Evolutionary conservation across 2,797 vertebrate genomes (phyloP), one percentile per base, ranked within the genome.

Genomic region (Spinibarbus caldwelli): DNA sequence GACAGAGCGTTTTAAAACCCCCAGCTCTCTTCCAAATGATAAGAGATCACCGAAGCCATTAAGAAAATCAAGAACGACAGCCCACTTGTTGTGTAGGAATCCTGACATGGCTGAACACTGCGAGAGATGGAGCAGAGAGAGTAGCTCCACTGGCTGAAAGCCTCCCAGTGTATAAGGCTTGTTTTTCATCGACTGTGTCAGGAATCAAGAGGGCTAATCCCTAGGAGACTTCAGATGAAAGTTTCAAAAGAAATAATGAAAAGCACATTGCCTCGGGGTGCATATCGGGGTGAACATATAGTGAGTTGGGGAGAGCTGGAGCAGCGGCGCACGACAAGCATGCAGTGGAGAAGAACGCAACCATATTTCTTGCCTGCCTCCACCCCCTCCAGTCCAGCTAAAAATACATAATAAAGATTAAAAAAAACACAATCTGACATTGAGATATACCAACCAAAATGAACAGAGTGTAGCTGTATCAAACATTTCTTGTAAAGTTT

Each of bases 161-260:
- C 93, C 92, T 93, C 91, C 88, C 93, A 92, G 90, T 94, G 93
- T 93, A 94, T 92, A 90, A 94, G 92, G 91, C 94, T 94, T 95
- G 95, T 95, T 96, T 95, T 95, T 95, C 94, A 95, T 95, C 94
- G 94, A 95, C 93, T 95, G 94, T 95, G 94, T 95, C 95, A 94
- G 94, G 93, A 96, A 96, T 95, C 94, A 96, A 95, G 95, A 95
- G 93, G 92, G 93, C 94, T 95, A 94, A 95, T 95, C 93, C 95
- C 94, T 94, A 91, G 89, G 94, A 95, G 94, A 95, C 93, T 94
- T 95, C 92, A 95, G 94, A 95, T 95, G 94, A 95, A 96, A 95
- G 94, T 95, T 96, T 95, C 93, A 95, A 94, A 95, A 95, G 94
- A 95, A 95, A 95, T 94, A 95, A 95, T 95, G 94, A 95, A 95